Evolutionary conservation across 2,888 invertebrate genomes (phyloP), one percentile per base, ranked within the genome.

Genomic region (Cecidostiba fungosa): DNA sequence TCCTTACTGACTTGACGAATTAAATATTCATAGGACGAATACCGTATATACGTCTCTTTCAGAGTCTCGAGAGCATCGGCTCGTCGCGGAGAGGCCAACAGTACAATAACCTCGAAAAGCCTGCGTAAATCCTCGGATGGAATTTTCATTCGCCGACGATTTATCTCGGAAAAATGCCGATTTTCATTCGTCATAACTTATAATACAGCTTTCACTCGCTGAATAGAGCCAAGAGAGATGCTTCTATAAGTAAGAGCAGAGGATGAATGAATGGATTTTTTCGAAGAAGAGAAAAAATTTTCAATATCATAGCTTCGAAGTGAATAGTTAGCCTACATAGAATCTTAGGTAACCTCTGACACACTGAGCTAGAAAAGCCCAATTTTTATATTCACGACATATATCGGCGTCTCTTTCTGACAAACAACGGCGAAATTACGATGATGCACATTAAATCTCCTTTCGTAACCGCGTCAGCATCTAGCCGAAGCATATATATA

Each of bases 1-100:
- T 59, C n/a, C 54, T 19, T n/a, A n/a, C n/a, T 19, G 8, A 8
- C 29, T 66, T 16, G 14, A 16, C 29, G 16, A 26, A 66, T 66
- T 26, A 66, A 66, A 66, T 66, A 66, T 66, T 66, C 66, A 66
- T 66, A 29, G 66, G 8, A 66, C 66, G n/a, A 66, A 66, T 62
- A 62, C 12, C 14, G 62, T 62, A 10, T 62, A 12, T 62, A 62
- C 62, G 26, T 26, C 26, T 62, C 62, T 62, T 62, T 62, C 62
- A 23, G 4, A 66, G 29, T 29, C 66, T 29, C 29, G 29, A 66
- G 26, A 54, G 29, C 29, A 16, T 6, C 66, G 16, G 26, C 66
- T 66, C 66, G 26, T 23, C 29, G 23, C 54, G 3, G 50, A 59
- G 66, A 66, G 66, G 66, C 26, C 29, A 14, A 66, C 29, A 29